Evolutionary conservation across 1,140 invertebrate species (phyloP), one percentile per base, ranked within the genome.

Genomic region (Chymomyza costata): DNA sequence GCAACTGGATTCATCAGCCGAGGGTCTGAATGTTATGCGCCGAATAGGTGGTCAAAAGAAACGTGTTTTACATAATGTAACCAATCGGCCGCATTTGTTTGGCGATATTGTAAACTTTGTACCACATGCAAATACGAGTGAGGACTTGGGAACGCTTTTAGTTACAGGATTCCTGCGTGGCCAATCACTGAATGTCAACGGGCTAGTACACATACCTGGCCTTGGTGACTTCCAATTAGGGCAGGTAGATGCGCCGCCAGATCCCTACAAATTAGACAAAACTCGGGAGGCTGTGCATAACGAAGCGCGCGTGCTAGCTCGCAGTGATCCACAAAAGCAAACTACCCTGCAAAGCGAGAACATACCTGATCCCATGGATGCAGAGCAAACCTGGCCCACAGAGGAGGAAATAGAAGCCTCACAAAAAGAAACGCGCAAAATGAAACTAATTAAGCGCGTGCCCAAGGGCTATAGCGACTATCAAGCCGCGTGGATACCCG

Each of bases 381-480:
- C 92, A 10, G 97, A 99, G 87, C 97, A 98, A 87, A 97, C 96
- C 15, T 98, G 95, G 94, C 96, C 96, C 0, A 97, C 94, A 17
- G 92, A 95, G 54, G 94, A 97, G 84, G 95, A 97, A 88, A 88
- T 97, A 41, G 89, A 90, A 67, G 88, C 92, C 63, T 92, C 93
- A 1, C 89, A 91, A 82, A 85, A 88, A 56, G 87, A 91, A 56
- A 78, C 86, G 66, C 88, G 88, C 62, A 91, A 90, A 54, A 90
- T 88, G 63, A 92, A 91, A 85, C 88, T 90, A 46, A 87, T 92
- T 0, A 96, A 96, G 82, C 92, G 90, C 74, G 92, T 98, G 16
- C 96, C 96, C 0, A 95, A 96, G 87, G 97, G 97, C 31, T 85
- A 70, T 44, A 98, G 96, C 8, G 94, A 95, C 46, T 99, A 99